These are phyloP conservation scores for Bombus vancouverensis DNA, from an alignment of 1,140 invertebrate species.

Conservation along the genomic window DNA sequence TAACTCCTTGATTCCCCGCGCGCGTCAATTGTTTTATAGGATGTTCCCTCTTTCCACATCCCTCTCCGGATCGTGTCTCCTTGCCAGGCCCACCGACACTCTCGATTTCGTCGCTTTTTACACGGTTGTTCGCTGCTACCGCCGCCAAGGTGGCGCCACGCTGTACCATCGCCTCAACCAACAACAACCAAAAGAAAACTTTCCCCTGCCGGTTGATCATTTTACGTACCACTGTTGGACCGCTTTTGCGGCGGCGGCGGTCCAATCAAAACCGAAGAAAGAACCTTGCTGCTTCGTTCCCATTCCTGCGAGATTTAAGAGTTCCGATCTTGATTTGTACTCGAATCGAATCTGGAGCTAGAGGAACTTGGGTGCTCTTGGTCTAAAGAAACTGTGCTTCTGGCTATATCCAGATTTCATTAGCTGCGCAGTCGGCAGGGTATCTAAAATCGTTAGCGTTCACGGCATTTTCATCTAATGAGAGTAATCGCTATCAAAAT, in stretches of 20 bases:
- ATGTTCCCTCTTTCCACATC: slow-evolving; percentile 33
- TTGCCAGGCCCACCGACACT: slow-evolving; percentile 16
- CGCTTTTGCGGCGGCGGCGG: neutral
- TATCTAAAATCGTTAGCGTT: too few species aligned
- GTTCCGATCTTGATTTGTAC: neutral
- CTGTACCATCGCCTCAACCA: slow-evolving; percentile 11
- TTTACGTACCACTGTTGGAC: slow-evolving; percentile 17
- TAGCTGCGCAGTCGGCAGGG: neutral
- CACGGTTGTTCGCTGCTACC: slow-evolving; percentile 9
- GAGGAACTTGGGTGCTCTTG: neutral
- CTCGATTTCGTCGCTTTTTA: slow-evolving; percentile 50
- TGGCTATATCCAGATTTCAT: neutral
- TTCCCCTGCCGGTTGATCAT: neutral
- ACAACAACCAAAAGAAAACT: slow-evolving; percentile 26
- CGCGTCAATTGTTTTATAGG: slow-evolving; percentile 70
- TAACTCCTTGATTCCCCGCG: slow-evolving; percentile 42
- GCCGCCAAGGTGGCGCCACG: slow-evolving; percentile 60
- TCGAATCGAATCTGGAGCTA: too few species aligned
- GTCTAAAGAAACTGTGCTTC: neutral
- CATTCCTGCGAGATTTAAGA: neutral
- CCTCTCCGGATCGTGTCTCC: neutral
- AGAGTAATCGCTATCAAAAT: too few species aligned
- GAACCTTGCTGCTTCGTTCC: neutral
- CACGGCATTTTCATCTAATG: too few species aligned
- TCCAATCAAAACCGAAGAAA: neutral